Evolutionary conservation across 35 echinoderm and acorn worm genomes (phyloP), one percentile per base, ranked within the genome.

Genomic region (Nesometra sesokonis): DNA sequence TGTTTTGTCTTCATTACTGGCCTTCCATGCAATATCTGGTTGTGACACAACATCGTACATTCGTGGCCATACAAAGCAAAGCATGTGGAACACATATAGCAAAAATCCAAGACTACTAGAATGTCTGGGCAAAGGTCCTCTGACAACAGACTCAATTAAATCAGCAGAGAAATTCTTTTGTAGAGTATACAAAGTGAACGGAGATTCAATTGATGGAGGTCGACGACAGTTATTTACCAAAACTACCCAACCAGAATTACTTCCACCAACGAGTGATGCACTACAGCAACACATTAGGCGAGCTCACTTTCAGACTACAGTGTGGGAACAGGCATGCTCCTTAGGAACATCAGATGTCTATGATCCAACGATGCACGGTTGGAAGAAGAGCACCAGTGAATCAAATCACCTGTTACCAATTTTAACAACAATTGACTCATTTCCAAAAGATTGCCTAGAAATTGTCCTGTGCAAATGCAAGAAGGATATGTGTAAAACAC

Each of bases 21-120:
- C n/a, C n/a, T n/a, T n/a, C n/a, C n/a, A n/a, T n/a, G n/a, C n/a
- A n/a, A n/a, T n/a, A 82, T 82, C 80, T 82, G 80, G 30, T 34
- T 82, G 80, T 82, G 80, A 82, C 80, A 82, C 80, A 34, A 82
- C 80, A 8, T 82, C 80, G 80, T 82, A 82, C 80, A 82, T 82
- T 82, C 80, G 80, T 82, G 80, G 80, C 32, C 80, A 82, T 33
- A 82, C 80, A 0, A 30, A 31, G 80, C 30, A 31, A 34, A 82
- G 30, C n/a, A n/a, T n/a, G n/a, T n/a, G n/a, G n/a, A n/a, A n/a
- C n/a, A n/a, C n/a, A n/a, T n/a, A n/a, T n/a, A n/a, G n/a, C n/a
- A n/a, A n/a, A n/a, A n/a, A n/a, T n/a, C n/a, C n/a, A n/a, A n/a
- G n/a, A n/a, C n/a, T 7, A 82, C 1, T 7, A 33, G 80, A 34